Evolutionary conservation across 1,140 invertebrate genomes (phyloP).

Genomic region (Araneus ventricosus): DNA sequence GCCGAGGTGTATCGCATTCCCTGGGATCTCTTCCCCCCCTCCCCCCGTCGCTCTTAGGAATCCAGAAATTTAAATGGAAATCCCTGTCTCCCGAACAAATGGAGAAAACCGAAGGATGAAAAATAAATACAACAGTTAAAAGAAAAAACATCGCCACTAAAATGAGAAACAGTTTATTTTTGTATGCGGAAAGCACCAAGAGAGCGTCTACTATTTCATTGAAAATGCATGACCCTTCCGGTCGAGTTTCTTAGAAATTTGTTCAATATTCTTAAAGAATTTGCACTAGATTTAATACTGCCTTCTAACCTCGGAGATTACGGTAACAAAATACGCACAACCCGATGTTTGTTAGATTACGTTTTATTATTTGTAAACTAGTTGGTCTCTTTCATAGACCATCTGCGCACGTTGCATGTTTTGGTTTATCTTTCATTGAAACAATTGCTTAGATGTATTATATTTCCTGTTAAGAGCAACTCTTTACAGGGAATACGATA

Average conservation of each 20-base stretch:
- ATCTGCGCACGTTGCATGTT: too few species aligned
- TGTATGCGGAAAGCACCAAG: neutral
- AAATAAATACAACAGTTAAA: conserved; percentile 41
- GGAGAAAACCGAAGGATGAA: neutral
- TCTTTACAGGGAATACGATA: too few species aligned
- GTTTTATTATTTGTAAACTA: neutral
- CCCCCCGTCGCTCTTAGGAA: neutral
- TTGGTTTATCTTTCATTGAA: too few species aligned
- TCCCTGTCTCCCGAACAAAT: conserved; percentile 44
- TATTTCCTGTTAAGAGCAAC: too few species aligned
- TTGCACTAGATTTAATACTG: neutral
- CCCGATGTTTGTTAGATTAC: neutral
- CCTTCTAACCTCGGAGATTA: neutral
- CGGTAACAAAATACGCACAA: neutral
- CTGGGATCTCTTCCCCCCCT: neutral
- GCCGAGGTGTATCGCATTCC: conserved; percentile 3
- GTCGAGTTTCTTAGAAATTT: neutral
- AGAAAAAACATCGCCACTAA: neutral
- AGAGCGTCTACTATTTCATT: conserved; percentile 8
- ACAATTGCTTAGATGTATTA: too few species aligned
- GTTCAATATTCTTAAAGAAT: neutral
- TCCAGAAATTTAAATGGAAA: conserved; percentile 62
- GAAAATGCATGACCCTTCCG: conserved; percentile 22
- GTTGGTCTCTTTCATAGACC: too few species aligned
- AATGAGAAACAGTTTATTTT: conserved; percentile 60